These are phyloP conservation scores for Enteromius viviparus DNA, from an alignment of 2,797 vertebrate species.

Conservation along the genomic window DNA sequence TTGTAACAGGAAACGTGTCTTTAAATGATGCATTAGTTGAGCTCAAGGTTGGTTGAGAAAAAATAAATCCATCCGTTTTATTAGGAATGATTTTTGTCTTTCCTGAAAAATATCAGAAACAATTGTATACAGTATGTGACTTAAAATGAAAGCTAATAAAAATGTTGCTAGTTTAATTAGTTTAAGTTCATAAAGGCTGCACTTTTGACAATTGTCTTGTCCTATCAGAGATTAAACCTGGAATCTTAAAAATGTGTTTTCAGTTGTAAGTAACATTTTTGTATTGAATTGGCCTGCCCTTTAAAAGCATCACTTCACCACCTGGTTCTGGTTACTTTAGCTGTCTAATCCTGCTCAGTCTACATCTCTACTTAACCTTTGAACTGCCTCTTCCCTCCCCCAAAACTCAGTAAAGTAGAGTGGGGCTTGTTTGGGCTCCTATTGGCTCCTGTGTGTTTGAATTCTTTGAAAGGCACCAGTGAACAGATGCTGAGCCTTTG, in stretches of 20 bases:
- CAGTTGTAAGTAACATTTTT: background rate
- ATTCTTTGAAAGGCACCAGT: slow-evolving; percentile 5
- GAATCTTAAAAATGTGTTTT: background rate
- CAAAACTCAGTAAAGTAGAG: background rate
- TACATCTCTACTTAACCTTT: slow-evolving; percentile 3
- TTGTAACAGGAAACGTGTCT: slow-evolving; percentile 16
- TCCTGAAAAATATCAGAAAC: background rate
- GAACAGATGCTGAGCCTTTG: background rate
- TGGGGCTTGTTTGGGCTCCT: background rate
- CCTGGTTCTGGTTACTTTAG: slow-evolving; percentile 1
- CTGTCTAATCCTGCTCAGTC: background rate
- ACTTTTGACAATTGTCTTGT: background rate
- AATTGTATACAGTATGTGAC: background rate
- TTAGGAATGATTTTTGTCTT: slow-evolving; percentile 3
- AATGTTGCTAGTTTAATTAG: background rate
- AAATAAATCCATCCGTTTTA: slow-evolving; percentile 5
- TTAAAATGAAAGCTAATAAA: slow-evolving; percentile 46
- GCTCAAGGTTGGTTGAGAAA: slow-evolving; percentile 17
- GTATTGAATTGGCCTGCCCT: background rate
- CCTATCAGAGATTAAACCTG: background rate
- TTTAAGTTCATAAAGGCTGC: background rate
- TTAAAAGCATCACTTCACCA: background rate
- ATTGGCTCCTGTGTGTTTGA: background rate
- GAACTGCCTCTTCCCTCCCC: background rate
- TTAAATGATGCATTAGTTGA: slow-evolving; percentile 3